A percentile compares a stretch with the other conserved stretches of the same genome.
These are phyloP conservation scores for Bovichtus variegatus DNA, from an alignment of 2,797 vertebrate species.

Conservation along the genomic window DNA sequence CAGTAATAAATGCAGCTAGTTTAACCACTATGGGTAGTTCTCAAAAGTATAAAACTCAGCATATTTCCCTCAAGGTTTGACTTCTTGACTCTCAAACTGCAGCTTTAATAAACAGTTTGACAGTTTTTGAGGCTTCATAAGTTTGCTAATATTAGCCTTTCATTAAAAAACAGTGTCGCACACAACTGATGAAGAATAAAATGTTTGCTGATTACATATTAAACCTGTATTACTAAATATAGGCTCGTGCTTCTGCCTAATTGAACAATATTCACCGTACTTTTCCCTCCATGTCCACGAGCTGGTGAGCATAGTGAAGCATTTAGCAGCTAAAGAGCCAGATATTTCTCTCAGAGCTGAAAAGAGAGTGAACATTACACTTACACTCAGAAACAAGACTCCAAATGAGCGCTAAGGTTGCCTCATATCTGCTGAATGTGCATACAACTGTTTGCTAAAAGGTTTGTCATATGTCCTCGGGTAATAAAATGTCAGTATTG, in stretches of 20 bases:
- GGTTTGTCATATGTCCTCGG: background rate
- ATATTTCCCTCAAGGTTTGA: slow-evolving; percentile 4
- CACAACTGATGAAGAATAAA: background rate
- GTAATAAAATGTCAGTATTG: too few species aligned
- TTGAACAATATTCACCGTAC: background rate
- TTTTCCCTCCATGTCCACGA: background rate
- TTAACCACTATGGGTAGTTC: background rate
- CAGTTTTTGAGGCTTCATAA: background rate
- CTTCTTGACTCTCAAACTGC: background rate
- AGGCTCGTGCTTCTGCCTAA: too few species aligned
- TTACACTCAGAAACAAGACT: background rate
- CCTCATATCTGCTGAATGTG: background rate
- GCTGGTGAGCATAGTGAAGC: too few species aligned
- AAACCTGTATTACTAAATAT: background rate
- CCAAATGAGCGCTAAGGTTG: background rate
- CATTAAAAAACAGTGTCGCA: slow-evolving; percentile 10
- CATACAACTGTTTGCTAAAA: background rate
- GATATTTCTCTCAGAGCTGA: too few species aligned
- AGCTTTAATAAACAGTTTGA: slow-evolving; percentile 10
- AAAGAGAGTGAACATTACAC: background rate
- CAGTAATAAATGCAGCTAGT: background rate
- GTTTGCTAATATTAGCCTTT: slow-evolving; percentile 30
- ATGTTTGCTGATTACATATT: slow-evolving; percentile 6
- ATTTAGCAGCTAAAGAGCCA: background rate
- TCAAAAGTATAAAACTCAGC: background rate